phyloP scores from a whole-genome alignment of 2,113 vertebrate genomes.

The Varanus komodoensis region DNA sequence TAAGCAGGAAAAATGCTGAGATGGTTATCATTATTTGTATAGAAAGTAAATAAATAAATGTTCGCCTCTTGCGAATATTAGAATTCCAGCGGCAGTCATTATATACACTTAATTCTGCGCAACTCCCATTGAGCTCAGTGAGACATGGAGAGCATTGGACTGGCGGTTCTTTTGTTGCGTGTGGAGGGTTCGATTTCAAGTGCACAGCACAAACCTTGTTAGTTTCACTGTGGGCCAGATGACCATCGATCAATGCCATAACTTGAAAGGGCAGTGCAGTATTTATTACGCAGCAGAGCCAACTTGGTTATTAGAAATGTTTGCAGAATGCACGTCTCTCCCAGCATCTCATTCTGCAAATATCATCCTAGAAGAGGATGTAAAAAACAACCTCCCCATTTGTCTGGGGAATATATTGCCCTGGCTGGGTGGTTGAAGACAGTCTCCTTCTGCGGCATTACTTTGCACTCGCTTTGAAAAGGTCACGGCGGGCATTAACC shows the following conservation, averaged over 20 bases:
- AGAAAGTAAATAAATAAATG: too few relatives aligned
- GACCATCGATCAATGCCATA: slow-evolving; percentile 50
- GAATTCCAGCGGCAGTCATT: background rate
- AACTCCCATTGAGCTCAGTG: background rate
- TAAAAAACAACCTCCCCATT: slow-evolving; percentile 8
- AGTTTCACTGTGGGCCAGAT: slow-evolving; percentile 48
- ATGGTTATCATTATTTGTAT: slow-evolving; percentile 38
- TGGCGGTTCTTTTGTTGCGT: slow-evolving; percentile 23
- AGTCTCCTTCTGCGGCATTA: slow-evolving; percentile 35
- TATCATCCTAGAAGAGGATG: slow-evolving; percentile 16
- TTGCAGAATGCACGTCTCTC: slow-evolving; percentile 14
- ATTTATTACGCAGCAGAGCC: slow-evolving; percentile 50
- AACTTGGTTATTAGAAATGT: slow-evolving; percentile 10
- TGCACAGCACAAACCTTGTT: slow-evolving; percentile 37
- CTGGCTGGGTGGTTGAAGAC: slow-evolving; percentile 25
- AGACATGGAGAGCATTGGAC: background rate
- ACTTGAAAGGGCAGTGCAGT: slow-evolving; percentile 60
- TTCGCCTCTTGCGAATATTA: background rate
- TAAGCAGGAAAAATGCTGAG: slow-evolving; percentile 37
- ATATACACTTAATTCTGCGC: too few relatives aligned
- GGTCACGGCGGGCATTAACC: background rate
- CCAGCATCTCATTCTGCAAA: accelerated
- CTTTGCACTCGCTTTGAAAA: slow-evolving; percentile 34
- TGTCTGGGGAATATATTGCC: slow-evolving; percentile 26
- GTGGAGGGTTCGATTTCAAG: slow-evolving; percentile 34